Percentiles rank a stretch among this genome's conserved stretches.
phyloP scores from a whole-genome alignment of 2,113 vertebrate genomes.

The Eulacestoma nigropectus region DNA sequence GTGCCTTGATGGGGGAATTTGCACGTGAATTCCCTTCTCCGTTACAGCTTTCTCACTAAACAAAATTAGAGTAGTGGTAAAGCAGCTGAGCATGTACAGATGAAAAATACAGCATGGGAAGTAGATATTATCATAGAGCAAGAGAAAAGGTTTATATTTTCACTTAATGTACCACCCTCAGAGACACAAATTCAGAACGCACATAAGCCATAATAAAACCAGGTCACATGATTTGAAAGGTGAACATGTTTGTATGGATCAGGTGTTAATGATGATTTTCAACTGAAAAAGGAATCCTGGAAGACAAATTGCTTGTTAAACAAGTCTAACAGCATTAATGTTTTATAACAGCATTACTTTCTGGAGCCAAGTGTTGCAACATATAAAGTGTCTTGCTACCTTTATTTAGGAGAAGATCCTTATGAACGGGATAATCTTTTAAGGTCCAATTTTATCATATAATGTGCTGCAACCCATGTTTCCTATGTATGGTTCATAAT shows the following conservation, averaged over 20 bases:
- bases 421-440: neutral
- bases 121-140: neutral
- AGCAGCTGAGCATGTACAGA: neutral
- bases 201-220: neutral
- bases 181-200: neutral
- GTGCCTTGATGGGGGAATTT: neutral
- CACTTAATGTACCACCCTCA: neutral
- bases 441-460: neutral
- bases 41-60: neutral
- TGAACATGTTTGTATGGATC: neutral
- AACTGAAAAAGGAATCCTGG: neutral
- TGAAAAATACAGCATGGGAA: neutral
- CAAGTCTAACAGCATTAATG: neutral
- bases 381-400: neutral
- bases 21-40: neutral
- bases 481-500: neutral
- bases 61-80: neutral
- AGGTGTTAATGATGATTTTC: constrained; percentile 6
- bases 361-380: neutral
- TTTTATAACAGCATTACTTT: neutral
- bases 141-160: neutral
- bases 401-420: neutral
- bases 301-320: neutral
- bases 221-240: neutral
- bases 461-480: neutral